Conservation (phyloP, 1,140 invertebrate genomes). For the Pemphigus obesinymphae region DNA sequence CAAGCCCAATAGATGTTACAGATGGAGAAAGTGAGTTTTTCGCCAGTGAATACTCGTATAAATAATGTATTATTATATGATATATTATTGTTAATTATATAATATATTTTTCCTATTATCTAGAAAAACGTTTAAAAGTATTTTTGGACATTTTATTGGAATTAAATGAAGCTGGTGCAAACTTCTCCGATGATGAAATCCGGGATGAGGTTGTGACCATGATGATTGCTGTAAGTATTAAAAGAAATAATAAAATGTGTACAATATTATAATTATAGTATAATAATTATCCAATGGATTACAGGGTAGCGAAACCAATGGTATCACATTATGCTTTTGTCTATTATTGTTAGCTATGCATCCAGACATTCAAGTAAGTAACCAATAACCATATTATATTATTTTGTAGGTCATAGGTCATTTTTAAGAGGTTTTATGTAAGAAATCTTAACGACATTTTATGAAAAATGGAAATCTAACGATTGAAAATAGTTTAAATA, state of each 20-base stretch:
- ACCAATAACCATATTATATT: no score
- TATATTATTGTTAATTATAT: no score
- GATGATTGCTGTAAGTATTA: conserved; percentile 57
- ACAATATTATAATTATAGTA: neutral
- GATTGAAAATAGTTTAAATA: no score
- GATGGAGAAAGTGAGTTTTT: neutral
- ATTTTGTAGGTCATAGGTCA: no score
- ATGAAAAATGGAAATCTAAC: no score
- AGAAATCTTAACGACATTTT: no score
- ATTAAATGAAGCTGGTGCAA: conserved; percentile 51
- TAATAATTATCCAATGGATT: conserved; percentile 47
- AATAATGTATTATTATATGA: no score
- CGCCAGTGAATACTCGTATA: neutral
- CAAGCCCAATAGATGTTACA: neutral
- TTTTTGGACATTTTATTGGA: conserved; percentile 63
- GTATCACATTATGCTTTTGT: conserved; percentile 52
- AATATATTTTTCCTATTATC: no score
- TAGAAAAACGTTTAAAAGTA: conserved; percentile 44
- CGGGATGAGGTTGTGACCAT: conserved; percentile 59
- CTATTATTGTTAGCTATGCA: conserved; percentile 56
- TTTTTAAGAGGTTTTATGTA: no score
- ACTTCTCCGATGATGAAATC: conserved; percentile 58
- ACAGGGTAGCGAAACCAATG: conserved; percentile 67
- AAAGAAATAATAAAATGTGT: neutral
- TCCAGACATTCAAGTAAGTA: conserved; percentile 56